These are phyloP conservation scores for Pseudorhiza aurosa DNA, from an alignment of 30 jellyfish, hydroid and myxozoan species.

Conservation along the genomic window DNA sequence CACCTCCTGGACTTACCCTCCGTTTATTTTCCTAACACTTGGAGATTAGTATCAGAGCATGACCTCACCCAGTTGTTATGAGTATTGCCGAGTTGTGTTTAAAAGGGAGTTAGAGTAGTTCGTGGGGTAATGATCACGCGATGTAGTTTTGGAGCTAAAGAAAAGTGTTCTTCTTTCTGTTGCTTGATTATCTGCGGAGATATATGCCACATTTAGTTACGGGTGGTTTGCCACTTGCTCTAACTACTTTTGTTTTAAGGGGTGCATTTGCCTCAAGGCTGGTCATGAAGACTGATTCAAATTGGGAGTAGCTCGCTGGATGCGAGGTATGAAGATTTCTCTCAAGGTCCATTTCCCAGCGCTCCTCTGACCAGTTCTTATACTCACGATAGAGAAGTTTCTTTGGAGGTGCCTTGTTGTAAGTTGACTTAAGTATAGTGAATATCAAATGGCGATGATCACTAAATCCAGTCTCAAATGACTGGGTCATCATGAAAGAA, in stretches of 20 bases:
- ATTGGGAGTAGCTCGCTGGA: conserved; percentile 2
- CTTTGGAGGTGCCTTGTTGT: conserved; percentile 1
- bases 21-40: too few species aligned
- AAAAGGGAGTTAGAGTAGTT: too few species aligned
- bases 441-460: conserved; percentile 53
- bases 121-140: too few species aligned
- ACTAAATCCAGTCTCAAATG: conserved; percentile 66
- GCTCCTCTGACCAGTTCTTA: conserved; percentile 18
- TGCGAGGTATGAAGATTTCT: neutral
- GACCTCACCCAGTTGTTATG: too few species aligned
- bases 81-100: too few species aligned
- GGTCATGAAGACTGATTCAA: conserved; percentile 4
- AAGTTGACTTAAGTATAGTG: conserved; percentile 36
- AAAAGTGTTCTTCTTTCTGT: too few species aligned
- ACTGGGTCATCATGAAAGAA: conserved; percentile 49
- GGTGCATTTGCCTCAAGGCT: conserved; percentile 43
- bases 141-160: too few species aligned
- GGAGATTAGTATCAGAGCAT: too few species aligned
- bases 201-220: too few species aligned
- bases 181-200: too few species aligned
- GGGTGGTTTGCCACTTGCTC: neutral
- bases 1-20: too few species aligned
- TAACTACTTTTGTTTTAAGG: neutral
- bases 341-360: neutral
- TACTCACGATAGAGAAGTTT: conserved; percentile 21